Evolutionary conservation across 2,113 vertebrate genomes (phyloP).

Genomic region (Nettapus auritus): DNA sequence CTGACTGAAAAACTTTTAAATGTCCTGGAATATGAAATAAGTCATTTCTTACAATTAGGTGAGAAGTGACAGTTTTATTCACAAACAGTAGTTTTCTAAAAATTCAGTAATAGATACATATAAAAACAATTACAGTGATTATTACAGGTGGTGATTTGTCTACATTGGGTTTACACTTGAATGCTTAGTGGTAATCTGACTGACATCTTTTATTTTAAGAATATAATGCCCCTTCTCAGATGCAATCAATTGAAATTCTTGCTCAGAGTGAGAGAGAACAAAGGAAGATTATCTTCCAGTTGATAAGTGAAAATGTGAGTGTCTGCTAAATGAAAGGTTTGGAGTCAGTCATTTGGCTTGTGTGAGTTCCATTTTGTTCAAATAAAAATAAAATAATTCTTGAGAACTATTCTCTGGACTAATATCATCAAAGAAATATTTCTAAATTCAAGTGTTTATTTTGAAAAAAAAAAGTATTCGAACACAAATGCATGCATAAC

Average conservation of each 20-base stretch:
- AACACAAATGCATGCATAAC: neutral
- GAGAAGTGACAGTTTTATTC: neutral
- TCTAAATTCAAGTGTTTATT: neutral
- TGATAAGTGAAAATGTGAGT: neutral
- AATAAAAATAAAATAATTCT: neutral
- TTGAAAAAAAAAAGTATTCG: neutral
- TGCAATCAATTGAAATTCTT: neutral
- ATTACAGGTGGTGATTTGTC: neutral
- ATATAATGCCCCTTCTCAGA: neutral
- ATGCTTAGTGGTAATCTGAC: neutral
- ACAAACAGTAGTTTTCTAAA: neutral
- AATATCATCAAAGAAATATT: neutral
- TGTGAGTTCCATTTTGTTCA: neutral
- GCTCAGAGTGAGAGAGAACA: neutral
- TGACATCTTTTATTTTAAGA: neutral
- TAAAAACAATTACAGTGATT: neutral
- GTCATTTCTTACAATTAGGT: neutral
- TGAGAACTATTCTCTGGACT: neutral
- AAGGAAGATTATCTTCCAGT: neutral
- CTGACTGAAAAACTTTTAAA: neutral
- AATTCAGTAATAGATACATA: neutral
- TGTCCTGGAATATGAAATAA: neutral
- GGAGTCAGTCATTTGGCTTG: neutral
- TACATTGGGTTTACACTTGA: neutral
- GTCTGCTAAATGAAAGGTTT: neutral